These are phyloP conservation scores for Anguilla anguilla DNA, from an alignment of 2,797 vertebrate genomes.

Conservation along the genomic window DNA sequence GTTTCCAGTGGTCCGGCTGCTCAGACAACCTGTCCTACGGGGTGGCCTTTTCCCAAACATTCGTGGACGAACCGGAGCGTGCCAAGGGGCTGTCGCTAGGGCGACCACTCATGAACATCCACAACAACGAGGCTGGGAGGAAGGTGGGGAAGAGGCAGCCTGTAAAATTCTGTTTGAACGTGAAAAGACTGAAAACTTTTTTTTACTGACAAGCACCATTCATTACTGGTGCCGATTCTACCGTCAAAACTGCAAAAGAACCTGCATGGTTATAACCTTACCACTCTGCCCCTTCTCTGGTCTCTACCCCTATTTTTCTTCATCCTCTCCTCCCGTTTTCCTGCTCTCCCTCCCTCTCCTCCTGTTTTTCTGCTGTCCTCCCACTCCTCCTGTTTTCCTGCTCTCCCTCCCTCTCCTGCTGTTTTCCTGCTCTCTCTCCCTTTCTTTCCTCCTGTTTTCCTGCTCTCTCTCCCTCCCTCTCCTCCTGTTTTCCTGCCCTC, in stretches of 20 bases:
- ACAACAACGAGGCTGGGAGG: conserved; percentile 77
- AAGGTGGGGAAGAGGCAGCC: conserved; percentile 60
- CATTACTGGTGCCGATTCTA: background rate
- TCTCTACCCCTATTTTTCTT: background rate
- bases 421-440: too few species aligned
- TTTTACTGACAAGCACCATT: background rate
- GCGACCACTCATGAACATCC: conserved; percentile 73
- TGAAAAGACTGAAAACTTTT: conserved; percentile 4
- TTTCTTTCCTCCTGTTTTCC: too few species aligned
- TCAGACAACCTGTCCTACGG: conserved; percentile 80
- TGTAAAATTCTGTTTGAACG: background rate
- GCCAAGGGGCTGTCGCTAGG: conserved; percentile 71
- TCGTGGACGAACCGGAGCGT: conserved; percentile 76
- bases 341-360: background rate
- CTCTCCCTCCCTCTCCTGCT: background rate
- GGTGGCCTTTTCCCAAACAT: conserved; percentile 79
- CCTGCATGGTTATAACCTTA: background rate
- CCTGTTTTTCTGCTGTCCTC: too few species aligned
- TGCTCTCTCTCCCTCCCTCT: background rate
- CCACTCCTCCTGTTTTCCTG: background rate
- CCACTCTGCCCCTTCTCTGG: background rate
- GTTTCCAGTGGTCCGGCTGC: conserved; percentile 83
- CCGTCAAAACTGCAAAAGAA: too few species aligned
- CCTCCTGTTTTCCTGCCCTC: conserved; percentile 4
- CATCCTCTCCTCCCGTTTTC: background rate